Conservation (phyloP, 2,113 vertebrate species). For the Toxotes jaculatrix region DNA sequence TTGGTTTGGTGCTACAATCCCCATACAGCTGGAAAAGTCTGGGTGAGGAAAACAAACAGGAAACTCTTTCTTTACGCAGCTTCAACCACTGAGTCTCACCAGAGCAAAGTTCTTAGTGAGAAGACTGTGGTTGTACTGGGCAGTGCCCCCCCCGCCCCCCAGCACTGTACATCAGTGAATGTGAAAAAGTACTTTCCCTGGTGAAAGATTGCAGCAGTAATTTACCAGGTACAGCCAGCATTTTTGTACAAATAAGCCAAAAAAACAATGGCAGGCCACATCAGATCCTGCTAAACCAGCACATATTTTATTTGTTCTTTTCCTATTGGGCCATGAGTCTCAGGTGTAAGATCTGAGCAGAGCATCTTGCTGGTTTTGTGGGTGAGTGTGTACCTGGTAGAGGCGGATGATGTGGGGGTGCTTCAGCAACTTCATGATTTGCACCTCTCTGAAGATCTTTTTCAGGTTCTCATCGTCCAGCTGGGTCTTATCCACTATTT, state of each 20-base stretch:
- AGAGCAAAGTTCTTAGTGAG: neutral
- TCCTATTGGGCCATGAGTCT: slow-evolving; percentile 8
- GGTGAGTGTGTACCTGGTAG: slow-evolving; percentile 89
- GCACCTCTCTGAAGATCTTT: slow-evolving; percentile 99
- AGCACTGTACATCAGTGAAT: neutral
- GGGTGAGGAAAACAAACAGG: slow-evolving; percentile 5
- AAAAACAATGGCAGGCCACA: neutral
- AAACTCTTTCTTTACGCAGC: slow-evolving; percentile 2
- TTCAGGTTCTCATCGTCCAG: slow-evolving; percentile 99
- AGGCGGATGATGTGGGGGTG: slow-evolving; percentile 98
- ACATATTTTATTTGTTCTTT: slow-evolving; percentile 12
- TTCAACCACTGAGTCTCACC: slow-evolving; percentile 10
- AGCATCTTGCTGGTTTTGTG: slow-evolving; percentile 39
- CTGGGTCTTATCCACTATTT: slow-evolving; percentile 99
- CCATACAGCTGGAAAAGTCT: neutral
- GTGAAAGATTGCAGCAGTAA: neutral
- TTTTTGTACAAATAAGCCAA: neutral
- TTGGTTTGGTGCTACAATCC: slow-evolving; percentile 9
- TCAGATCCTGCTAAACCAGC: slow-evolving; percentile 5
- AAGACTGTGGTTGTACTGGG: neutral
- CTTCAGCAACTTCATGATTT: slow-evolving; percentile 99
- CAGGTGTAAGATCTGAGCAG: slow-evolving; percentile 33
- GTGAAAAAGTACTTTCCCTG: neutral
- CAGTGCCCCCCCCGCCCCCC: no score
- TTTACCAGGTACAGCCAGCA: neutral